phyloP scores from a whole-genome alignment of 2,797 vertebrate genomes.

The Danio albolineatus region DNA sequence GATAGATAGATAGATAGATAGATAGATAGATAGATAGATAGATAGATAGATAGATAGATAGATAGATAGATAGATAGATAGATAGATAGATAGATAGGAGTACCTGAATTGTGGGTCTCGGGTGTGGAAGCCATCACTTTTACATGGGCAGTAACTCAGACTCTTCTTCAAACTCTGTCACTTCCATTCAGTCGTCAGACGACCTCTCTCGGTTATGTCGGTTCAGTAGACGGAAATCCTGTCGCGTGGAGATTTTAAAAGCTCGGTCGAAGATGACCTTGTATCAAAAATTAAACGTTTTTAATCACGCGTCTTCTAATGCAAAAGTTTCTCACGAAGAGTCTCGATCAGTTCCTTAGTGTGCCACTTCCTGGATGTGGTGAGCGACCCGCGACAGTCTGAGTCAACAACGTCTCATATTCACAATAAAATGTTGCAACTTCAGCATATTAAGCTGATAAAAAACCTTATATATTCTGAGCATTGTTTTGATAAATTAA shows the following conservation, averaged over 20 bases:
- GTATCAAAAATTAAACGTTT: neutral
- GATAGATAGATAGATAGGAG: too few relatives aligned
- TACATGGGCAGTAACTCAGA: neutral
- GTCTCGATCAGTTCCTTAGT: constrained; percentile 3
- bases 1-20: neutral
- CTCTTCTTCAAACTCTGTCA: constrained; percentile 6
- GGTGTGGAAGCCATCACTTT: constrained; percentile 41
- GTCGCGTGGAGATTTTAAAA: neutral
- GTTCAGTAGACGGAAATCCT: neutral
- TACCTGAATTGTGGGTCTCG: constrained; percentile 38
- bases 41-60: too few relatives aligned
- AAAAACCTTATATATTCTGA: too few relatives aligned
- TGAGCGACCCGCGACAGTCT: neutral
- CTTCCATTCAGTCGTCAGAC: constrained; percentile 21
- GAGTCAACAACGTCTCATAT: neutral
- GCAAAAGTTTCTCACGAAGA: neutral
- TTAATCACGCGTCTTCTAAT: neutral
- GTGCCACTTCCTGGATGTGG: constrained; percentile 35
- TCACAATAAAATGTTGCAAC: neutral
- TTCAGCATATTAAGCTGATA: neutral
- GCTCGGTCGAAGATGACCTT: neutral
- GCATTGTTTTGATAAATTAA: too few relatives aligned
- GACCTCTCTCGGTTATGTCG: neutral
- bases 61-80: too few relatives aligned
- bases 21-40: too few relatives aligned